Percentiles rank a stretch among this genome's conserved stretches.
These are phyloP conservation scores for Plagodis dolabraria DNA, from an alignment of 2,888 invertebrate species.

Conservation along the genomic window DNA sequence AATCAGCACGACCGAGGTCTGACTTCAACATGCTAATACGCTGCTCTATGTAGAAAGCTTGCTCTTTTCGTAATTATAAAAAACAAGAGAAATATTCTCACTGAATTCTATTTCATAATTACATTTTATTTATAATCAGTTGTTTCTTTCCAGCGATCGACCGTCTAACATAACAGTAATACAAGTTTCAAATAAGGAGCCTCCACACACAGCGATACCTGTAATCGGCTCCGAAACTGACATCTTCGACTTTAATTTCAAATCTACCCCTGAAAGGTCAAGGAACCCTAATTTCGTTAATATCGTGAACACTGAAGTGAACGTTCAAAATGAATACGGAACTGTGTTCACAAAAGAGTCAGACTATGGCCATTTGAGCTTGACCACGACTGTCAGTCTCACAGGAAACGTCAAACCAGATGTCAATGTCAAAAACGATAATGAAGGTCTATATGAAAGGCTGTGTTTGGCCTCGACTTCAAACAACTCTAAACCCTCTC, in stretches of 20 bases:
- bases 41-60: no score
- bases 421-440: constrained; percentile 20
- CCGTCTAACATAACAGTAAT: constrained; percentile 85
- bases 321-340: constrained; percentile 58
- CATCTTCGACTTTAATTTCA: constrained; percentile 70
- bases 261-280: constrained; percentile 45
- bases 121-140: constrained; percentile 6
- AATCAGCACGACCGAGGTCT: no score
- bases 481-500: constrained; percentile 47
- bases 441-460: constrained; percentile 65
- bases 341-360: constrained; percentile 62
- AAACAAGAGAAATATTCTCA: no score
- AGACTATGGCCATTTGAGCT: constrained; percentile 74
- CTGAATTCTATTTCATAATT: no score
- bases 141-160: constrained; percentile 49
- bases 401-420: constrained; percentile 47
- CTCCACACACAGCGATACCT: constrained; percentile 76
- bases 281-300: constrained; percentile 61
- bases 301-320: constrained; percentile 71
- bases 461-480: constrained; percentile 71
- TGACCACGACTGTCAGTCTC: constrained; percentile 72
- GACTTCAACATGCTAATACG: no score
- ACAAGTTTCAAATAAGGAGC: constrained; percentile 83
- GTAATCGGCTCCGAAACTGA: constrained; percentile 62
- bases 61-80: no score